These are phyloP conservation scores for Macropis europaea DNA, from an alignment of 2,888 invertebrate species.

Conservation along the genomic window DNA sequence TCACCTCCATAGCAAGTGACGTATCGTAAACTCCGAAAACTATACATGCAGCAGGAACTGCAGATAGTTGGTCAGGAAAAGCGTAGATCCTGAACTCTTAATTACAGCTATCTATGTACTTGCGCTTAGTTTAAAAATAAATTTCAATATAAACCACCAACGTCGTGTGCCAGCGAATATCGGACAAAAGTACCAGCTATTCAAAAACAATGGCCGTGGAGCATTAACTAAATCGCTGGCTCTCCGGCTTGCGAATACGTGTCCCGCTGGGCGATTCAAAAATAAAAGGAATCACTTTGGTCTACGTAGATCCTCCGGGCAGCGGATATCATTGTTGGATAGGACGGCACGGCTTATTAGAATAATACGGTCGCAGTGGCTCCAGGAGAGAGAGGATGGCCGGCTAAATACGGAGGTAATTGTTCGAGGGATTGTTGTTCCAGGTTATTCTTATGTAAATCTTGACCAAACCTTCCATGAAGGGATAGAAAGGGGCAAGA, in stretches of 20 bases:
- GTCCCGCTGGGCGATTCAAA: constrained; percentile 39
- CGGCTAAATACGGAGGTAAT: constrained; percentile 74
- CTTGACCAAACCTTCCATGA: constrained; percentile 69
- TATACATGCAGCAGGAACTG: too few relatives aligned
- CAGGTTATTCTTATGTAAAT: constrained; percentile 78
- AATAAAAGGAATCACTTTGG: constrained; percentile 51
- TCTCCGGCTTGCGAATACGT: background rate
- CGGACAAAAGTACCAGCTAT: constrained; percentile 55
- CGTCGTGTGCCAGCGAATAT: constrained; percentile 49
- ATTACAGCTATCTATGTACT: too few relatives aligned
- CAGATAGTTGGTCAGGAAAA: too few relatives aligned
- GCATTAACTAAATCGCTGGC: constrained; percentile 42
- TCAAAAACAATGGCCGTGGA: constrained; percentile 29
- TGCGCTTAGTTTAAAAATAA: too few relatives aligned
- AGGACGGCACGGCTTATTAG: constrained; percentile 67
- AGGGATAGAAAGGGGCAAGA: constrained; percentile 3
- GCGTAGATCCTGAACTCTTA: too few relatives aligned
- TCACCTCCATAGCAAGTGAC: too few relatives aligned
- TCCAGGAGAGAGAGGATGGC: constrained; percentile 59
- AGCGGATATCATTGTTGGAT: constrained; percentile 63
- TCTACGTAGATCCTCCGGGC: constrained; percentile 29
- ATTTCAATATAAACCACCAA: constrained; percentile 1
- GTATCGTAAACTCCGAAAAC: too few relatives aligned
- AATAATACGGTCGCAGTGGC: constrained; percentile 70
- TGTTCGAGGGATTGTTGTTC: constrained; percentile 76